A percentile compares a stretch with the other conserved stretches of the same genome.
phyloP scores from a whole-genome alignment of 2,113 vertebrate species.

The cat (Felis catus) region DNA sequence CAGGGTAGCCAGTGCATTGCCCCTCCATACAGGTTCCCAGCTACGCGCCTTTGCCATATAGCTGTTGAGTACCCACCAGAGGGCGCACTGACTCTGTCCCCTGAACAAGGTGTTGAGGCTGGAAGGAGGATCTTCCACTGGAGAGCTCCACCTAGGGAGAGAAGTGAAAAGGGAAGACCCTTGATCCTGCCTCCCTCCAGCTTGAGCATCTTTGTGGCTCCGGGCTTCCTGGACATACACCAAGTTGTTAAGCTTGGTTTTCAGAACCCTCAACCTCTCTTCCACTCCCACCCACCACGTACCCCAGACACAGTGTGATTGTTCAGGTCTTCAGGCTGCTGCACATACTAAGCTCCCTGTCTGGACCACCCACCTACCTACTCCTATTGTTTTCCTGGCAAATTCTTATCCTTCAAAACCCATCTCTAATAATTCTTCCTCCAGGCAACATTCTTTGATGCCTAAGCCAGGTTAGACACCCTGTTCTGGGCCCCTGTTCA shows the following conservation, averaged over 20 bases:
- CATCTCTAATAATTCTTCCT: neutral
- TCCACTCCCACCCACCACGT: neutral
- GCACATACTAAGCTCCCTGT: neutral
- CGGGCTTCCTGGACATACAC: neutral
- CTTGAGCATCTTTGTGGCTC: neutral
- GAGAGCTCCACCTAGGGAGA: neutral
- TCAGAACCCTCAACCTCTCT: neutral
- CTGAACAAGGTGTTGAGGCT: neutral
- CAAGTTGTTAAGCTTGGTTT: neutral
- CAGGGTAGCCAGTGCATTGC: accelerated
- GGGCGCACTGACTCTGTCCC: constrained; percentile 9
- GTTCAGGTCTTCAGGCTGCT: neutral
- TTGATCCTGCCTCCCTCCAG: neutral
- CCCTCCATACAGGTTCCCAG: neutral
- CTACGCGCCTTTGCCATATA: neutral
- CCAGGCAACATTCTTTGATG: neutral
- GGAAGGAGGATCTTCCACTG: accelerated
- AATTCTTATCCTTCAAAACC: neutral
- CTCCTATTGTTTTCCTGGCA: neutral
- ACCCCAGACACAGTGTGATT: neutral
- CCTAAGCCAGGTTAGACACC: neutral
- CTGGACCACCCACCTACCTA: neutral
- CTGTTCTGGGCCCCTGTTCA: neutral
- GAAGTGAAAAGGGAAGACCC: neutral
- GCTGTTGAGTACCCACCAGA: constrained; percentile 12